Evolutionary conservation across 30 jellyfish, hydroid and myxozoan genomes (phyloP), one percentile per base, ranked within the genome.

Genomic region (Aurelia sp.): DNA sequence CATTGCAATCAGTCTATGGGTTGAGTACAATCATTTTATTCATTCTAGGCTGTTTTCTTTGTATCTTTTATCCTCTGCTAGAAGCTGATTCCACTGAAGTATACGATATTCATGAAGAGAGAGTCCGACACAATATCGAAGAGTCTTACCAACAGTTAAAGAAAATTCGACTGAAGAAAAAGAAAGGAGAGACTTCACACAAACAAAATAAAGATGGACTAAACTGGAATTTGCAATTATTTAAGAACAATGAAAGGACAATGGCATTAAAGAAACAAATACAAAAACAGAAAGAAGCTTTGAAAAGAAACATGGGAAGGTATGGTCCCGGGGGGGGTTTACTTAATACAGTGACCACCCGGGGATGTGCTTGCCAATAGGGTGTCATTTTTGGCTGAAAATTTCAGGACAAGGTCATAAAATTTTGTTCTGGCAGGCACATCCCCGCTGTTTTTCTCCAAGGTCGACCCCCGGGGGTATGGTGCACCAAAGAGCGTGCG

Each of bases 301-400:
- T 91, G 62, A 87, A 88, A 60, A 72, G 97, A 19, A 91, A 91
- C 51, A 78, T 86, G 31, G 97, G 97, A n/a, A 63, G 90, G 90
- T 79, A 66, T 8, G 61, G 3, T 27, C 2, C n/a, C n/a, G n/a
- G n/a, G n/a, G n/a, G n/a, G n/a, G n/a, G n/a, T n/a, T n/a, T n/a
- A n/a, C n/a, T n/a, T n/a, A n/a, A n/a, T n/a, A n/a, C n/a, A n/a
- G n/a, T n/a, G n/a, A n/a, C n/a, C n/a, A n/a, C n/a, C n/a, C n/a
- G n/a, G n/a, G n/a, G n/a, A n/a, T n/a, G n/a, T n/a, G n/a, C n/a
- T n/a, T n/a, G n/a, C n/a, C n/a, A n/a, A n/a, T n/a, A n/a, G n/a
- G n/a, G n/a, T n/a, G n/a, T n/a, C n/a, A n/a, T n/a, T n/a, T n/a
- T n/a, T n/a, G n/a, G n/a, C n/a, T n/a, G n/a, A n/a, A n/a, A n/a